Conservation (phyloP, 2,113 vertebrate genomes). For the Coregonus clupeaformis region DNA sequence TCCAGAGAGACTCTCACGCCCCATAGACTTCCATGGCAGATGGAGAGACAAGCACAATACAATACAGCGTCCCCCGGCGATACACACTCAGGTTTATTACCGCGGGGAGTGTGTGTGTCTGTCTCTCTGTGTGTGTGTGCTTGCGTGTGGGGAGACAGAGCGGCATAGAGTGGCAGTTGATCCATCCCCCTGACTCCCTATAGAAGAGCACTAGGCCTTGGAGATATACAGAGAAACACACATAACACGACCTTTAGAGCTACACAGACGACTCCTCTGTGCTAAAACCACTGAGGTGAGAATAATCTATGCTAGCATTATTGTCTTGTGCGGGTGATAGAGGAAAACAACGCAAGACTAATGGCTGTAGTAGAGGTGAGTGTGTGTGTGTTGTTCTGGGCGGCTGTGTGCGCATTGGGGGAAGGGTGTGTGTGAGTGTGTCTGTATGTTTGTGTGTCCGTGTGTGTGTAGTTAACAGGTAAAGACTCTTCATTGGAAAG, state of each 20-base stretch:
- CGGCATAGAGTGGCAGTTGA: background rate
- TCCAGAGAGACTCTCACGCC: slow-evolving; percentile 1
- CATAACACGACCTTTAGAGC: slow-evolving; percentile 29
- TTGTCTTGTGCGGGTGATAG: slow-evolving; percentile 50
- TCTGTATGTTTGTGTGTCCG: background rate
- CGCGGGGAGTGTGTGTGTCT: too few relatives aligned
- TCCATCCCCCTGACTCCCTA: background rate
- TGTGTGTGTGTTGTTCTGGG: background rate
- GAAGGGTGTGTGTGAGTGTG: slow-evolving; percentile 18
- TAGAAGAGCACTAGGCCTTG: slow-evolving; percentile 5
- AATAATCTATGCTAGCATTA: slow-evolving; percentile 55
- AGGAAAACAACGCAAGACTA: slow-evolving; percentile 68
- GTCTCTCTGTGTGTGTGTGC: too few relatives aligned
- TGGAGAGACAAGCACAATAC: background rate
- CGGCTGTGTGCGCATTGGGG: too few relatives aligned
- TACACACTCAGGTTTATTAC: slow-evolving; percentile 23
- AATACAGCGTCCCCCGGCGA: slow-evolving; percentile 7
- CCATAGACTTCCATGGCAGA: slow-evolving; percentile 16
- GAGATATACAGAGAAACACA: slow-evolving; percentile 29
- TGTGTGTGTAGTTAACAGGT: background rate
- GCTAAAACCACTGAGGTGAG: slow-evolving; percentile 60
- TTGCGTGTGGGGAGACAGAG: background rate
- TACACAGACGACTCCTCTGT: slow-evolving; percentile 39
- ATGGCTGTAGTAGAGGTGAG: slow-evolving; percentile 48
- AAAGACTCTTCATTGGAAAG: background rate